phyloP scores from a whole-genome alignment of 2,797 vertebrate genomes.

The Tarsius wallacei region DNA sequence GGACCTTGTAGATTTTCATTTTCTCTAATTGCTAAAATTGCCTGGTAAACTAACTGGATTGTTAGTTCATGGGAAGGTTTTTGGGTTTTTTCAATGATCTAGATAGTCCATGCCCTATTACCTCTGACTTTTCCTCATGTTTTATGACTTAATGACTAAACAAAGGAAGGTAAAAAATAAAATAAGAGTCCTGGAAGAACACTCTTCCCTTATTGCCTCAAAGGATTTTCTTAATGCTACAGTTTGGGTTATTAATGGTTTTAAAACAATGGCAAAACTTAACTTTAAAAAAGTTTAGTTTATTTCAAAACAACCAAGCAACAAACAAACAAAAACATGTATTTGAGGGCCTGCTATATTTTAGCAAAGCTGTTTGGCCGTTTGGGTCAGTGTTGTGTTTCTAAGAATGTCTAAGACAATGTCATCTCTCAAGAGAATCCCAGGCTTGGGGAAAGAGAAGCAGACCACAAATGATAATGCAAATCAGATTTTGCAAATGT shows the following conservation, averaged over 20 bases:
- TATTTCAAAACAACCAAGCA: conserved; percentile 2
- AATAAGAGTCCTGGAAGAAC: background rate
- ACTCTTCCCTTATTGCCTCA: background rate
- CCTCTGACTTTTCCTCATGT: background rate
- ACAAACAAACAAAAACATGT: conserved; percentile 34
- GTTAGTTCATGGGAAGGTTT: background rate
- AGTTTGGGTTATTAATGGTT: background rate
- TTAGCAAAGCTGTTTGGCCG: background rate
- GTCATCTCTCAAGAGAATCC: background rate
- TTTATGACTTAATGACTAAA: conserved; percentile 54
- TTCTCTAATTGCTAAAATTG: conserved; percentile 26
- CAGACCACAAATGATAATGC: background rate
- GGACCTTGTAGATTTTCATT: background rate
- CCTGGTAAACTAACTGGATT: background rate
- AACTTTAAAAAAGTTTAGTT: background rate
- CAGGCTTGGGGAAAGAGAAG: background rate
- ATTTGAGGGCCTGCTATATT: background rate
- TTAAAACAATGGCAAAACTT: conserved; percentile 6
- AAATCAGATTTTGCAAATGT: background rate
- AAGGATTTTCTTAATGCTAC: background rate
- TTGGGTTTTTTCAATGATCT: background rate
- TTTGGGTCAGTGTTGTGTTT: background rate
- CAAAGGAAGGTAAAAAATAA: background rate
- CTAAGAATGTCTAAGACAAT: background rate
- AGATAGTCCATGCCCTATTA: background rate